These are phyloP conservation scores for Thamnophis elegans DNA, from an alignment of 2,797 vertebrate genomes.

Conservation along the genomic window DNA sequence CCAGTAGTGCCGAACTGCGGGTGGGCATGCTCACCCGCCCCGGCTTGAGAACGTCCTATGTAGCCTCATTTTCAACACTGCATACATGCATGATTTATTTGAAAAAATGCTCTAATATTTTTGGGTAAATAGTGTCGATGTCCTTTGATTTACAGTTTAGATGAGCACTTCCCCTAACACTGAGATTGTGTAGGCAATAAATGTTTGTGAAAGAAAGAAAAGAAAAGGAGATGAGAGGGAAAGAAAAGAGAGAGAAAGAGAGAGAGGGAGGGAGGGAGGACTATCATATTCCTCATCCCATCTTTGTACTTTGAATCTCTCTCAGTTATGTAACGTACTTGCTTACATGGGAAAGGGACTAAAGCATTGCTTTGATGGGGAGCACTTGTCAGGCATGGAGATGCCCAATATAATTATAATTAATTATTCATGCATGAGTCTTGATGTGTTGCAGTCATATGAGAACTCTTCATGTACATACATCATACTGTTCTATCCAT, in stretches of 20 bases:
- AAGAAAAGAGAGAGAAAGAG: too few relatives aligned
- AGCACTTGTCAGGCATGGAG: neutral
- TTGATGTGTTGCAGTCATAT: neutral
- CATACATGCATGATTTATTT: neutral
- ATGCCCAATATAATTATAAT: neutral
- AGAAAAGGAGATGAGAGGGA: too few relatives aligned
- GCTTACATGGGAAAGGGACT: neutral
- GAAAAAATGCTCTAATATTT: neutral
- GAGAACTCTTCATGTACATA: neutral
- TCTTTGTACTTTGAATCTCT: neutral
- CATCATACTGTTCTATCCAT: neutral
- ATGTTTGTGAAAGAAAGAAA: too few relatives aligned
- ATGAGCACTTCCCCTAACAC: neutral
- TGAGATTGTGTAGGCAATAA: too few relatives aligned
- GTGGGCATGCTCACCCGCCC: too few relatives aligned
- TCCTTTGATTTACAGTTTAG: neutral
- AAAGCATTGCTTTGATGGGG: neutral
- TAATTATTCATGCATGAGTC: neutral
- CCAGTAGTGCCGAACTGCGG: too few relatives aligned
- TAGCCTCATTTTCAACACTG: too few relatives aligned
- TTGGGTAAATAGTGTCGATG: neutral
- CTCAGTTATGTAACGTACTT: neutral
- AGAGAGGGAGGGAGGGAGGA: neutral
- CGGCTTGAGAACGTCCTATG: too few relatives aligned
- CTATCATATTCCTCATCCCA: neutral